Conservation (phyloP, 1,140 invertebrate genomes). For the Amyelois transitella region DNA sequence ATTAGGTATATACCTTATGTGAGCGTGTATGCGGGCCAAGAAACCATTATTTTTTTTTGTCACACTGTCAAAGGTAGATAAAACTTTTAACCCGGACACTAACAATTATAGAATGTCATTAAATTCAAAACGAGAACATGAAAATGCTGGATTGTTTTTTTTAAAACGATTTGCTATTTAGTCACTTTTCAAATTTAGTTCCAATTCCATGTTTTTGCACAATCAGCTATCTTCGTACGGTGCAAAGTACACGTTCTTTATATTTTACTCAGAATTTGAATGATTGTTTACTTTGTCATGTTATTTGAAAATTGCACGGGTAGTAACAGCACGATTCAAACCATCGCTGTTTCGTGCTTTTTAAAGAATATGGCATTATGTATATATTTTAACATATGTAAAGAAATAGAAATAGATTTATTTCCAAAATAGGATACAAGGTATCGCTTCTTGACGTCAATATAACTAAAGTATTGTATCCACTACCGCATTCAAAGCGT, state of each 20-base stretch:
- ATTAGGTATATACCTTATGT: constrained; percentile 14
- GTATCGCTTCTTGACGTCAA: too few species aligned
- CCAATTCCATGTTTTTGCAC: constrained; percentile 3
- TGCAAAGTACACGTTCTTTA: constrained; percentile 4
- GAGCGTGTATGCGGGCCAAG: constrained; percentile 19
- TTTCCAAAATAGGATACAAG: too few species aligned
- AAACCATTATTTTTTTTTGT: constrained; percentile 25
- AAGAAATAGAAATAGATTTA: too few species aligned
- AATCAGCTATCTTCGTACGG: neutral
- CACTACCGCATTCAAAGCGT: too few species aligned
- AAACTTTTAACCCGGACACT: constrained; percentile 12
- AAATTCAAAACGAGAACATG: constrained; percentile 18
- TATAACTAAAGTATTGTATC: too few species aligned
- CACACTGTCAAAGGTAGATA: constrained; percentile 3
- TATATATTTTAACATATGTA: too few species aligned
- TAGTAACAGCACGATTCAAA: too few species aligned
- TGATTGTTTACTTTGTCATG: neutral
- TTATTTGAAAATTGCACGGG: neutral
- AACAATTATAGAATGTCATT: constrained; percentile 18
- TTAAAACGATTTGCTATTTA: neutral
- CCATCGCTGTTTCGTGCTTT: too few species aligned
- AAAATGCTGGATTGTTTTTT: constrained; percentile 11
- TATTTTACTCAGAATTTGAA: neutral
- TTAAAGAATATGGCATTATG: too few species aligned
- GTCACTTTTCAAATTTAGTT: neutral